Evolutionary conservation across 2,113 vertebrate species (phyloP), one percentile per base, ranked within the genome.

Genomic region (Chlamydotis undulata): DNA sequence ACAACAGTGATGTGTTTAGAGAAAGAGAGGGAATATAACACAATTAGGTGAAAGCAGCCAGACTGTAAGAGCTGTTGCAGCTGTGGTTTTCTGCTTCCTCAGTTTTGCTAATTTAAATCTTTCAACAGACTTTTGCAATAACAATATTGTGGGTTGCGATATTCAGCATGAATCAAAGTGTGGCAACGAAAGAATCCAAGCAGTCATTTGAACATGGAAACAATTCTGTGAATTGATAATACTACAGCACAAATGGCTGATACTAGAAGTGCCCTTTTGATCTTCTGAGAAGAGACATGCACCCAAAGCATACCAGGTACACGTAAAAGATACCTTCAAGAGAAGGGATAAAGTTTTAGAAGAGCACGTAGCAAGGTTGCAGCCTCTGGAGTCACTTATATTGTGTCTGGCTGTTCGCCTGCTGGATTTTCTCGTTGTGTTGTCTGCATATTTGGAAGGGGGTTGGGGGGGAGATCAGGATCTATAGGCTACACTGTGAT

Each of bases 51-150:
- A 80, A 93, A 83, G 71, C 33, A 73, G 52, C 70, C 49, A 47
- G 7, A 33, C 37, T 70, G 0, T 28, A 59, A 87, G 50, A 82
- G 64, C 87, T 89, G 73, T 61, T 64, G 74, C 75, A 78, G 88
- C 83, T 86, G 86, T 75, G 47, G 56, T 88, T 90, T 90, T 93
- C 68, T 80, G 43, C 39, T 86, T 86, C 76, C 24, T 75, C 22
- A 3, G 10, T 92, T 90, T 83, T 74, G 50, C 49, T 86, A 79
- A 86, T 94, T 88, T 92, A 86, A 89, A 57, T 90, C 80, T 74
- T 94, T 71, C 39, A 50, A 28, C 17, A 49, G 76, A n/a, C 49
- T 81, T 87, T 29, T 81, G 28, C 88, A 89, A 43, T 75, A 52
- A 67, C 41, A 83, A 12, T 64, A 43, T n/a, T 79, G 29, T 41